Base-by-base conservation (phyloP, 2,113 vertebrate species). In the Meles meles region DNA sequence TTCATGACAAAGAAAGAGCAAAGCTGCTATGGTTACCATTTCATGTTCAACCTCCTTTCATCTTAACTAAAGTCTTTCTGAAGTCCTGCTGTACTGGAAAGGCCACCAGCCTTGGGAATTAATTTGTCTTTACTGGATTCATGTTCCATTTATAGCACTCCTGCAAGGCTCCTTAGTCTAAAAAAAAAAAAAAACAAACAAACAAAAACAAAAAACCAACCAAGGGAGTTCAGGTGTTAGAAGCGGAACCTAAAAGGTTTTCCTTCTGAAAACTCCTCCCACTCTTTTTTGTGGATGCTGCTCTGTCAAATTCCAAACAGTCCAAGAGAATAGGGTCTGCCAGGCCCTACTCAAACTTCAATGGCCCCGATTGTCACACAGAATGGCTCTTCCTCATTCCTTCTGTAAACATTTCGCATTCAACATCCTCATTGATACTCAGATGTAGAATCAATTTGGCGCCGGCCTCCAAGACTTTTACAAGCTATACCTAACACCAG, bases 371-470 rank as follows among this genome's bases (percentile, higher is more conserved):
- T 17, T 74, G 80, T 93, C 76, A 97, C 31, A 49, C 3, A 47
- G 29, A 71, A 87, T 65, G 63, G 76, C 47, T 92, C 89, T 52
- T 96, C 84, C 29, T 95, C 44, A 34, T 76, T 84, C 31, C 67
- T 92, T 79, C 1, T 5, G 14, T 88, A 49, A 95, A 74, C 90
- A 52, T 31, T 94, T 93, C n/a, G 2, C 31, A 71, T 96, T 95
- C 57, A 84, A 79, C 55, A 14, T 65, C 97, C 91, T 95, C 84
- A 90, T 93, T 86, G 96, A 65, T 14, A 89, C 4, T 95, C 97
- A 97, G 84, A 95, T 97, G 57, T 86, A 80, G 44, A 91, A 89
- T 88, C 31, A 21, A 13, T 57, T 97, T 93, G n/a, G 39, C 76
- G 23, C 0, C 89, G 47, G 74, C 42, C 79, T 14, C 59, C 80